phyloP scores from a whole-genome alignment of 2,888 invertebrate species.

The Deilephila porcellus region DNA sequence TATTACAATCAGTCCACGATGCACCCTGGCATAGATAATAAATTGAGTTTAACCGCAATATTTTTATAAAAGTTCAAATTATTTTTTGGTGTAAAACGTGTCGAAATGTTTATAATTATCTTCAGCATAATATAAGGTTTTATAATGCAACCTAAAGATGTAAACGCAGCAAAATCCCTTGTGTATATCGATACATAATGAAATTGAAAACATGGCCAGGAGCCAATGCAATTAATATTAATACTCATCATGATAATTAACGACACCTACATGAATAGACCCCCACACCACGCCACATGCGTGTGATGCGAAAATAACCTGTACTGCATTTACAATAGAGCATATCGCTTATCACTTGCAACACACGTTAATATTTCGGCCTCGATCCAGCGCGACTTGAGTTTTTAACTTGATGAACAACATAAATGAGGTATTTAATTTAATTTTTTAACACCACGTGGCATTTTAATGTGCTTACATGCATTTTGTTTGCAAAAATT shows the following conservation, averaged over 20 bases:
- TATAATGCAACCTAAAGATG: too few species aligned
- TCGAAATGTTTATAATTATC: too few species aligned
- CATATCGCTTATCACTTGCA: slow-evolving; percentile 37
- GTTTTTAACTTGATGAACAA: slow-evolving; percentile 71
- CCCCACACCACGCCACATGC: too few species aligned
- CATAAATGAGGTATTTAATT: slow-evolving; percentile 69
- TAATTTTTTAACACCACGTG: slow-evolving; percentile 55
- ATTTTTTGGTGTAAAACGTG: too few species aligned
- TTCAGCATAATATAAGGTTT: too few species aligned
- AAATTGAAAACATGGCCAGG: too few species aligned
- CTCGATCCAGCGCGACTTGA: slow-evolving; percentile 55
- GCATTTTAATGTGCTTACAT: neutral
- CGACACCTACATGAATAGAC: neutral
- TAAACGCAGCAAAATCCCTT: too few species aligned
- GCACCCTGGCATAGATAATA: too few species aligned
- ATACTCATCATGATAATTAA: neutral
- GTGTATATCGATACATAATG: too few species aligned
- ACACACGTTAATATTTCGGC: slow-evolving; percentile 55
- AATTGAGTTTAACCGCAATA: too few species aligned
- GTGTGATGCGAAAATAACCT: neutral
- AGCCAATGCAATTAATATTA: neutral
- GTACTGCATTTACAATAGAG: neutral
- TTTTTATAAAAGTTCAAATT: too few species aligned
- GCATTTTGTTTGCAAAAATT: neutral
- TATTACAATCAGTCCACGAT: too few species aligned